Evolutionary conservation across 2,888 invertebrate species (phyloP).

Genomic region (Pterobdella sp.): DNA sequence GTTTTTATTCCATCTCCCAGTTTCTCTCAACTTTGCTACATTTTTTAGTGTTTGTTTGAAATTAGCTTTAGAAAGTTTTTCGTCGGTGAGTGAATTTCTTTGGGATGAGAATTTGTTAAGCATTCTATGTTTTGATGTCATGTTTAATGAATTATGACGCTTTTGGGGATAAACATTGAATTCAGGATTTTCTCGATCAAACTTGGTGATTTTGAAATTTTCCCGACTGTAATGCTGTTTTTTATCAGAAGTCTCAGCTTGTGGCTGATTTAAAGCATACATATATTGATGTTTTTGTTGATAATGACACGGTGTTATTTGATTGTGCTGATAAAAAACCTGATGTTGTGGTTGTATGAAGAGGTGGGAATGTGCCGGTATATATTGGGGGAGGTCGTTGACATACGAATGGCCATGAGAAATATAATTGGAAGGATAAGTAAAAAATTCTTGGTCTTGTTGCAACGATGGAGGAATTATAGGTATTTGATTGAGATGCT

Average conservation of each 20-base stretch:
- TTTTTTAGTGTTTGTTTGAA: slow-evolving; percentile 4
- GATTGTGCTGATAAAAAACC: background rate
- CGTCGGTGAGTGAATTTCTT: slow-evolving; percentile 4
- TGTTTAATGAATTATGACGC: background rate
- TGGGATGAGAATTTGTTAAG: background rate
- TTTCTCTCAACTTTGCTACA: background rate
- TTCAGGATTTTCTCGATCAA: background rate
- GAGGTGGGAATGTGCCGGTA: background rate
- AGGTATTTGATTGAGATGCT: background rate
- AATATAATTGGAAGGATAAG: background rate
- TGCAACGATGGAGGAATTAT: background rate
- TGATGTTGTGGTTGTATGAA: background rate
- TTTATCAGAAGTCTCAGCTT: no score
- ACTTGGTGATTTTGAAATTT: background rate
- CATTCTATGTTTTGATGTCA: background rate
- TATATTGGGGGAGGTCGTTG: background rate
- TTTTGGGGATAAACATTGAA: slow-evolving; percentile 2
- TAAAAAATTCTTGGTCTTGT: background rate
- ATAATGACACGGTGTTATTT: background rate
- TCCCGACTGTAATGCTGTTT: background rate
- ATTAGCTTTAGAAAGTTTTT: background rate
- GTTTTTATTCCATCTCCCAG: background rate
- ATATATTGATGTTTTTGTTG: background rate
- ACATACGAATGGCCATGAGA: background rate
- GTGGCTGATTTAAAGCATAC: background rate